A percentile compares a stretch with the other conserved stretches of the same genome.
These are phyloP conservation scores for Machaerirhynchus nigripectus DNA, from an alignment of 2,113 vertebrate species.

Conservation along the genomic window DNA sequence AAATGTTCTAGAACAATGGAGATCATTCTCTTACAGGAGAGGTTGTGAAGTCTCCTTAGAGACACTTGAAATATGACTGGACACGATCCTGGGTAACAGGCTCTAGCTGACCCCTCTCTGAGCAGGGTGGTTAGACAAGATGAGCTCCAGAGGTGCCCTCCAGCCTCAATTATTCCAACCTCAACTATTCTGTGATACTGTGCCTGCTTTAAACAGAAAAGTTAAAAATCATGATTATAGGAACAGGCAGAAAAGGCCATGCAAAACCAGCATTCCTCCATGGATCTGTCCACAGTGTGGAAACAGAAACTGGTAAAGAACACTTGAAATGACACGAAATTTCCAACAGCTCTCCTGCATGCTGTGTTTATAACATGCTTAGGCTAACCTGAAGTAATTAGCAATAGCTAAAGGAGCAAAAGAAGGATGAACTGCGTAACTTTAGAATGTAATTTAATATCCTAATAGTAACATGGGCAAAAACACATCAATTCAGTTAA, in stretches of 20 bases:
- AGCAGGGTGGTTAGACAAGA: not conserved
- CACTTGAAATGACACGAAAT: not conserved
- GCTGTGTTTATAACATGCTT: not conserved
- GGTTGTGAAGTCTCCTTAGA: not conserved
- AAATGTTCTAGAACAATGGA: not conserved
- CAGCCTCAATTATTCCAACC: not conserved
- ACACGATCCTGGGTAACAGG: fast-evolving
- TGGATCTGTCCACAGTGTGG: fast-evolving
- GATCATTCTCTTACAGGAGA: not conserved
- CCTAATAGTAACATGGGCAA: not conserved
- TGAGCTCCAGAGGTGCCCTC: not conserved
- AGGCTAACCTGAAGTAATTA: not conserved
- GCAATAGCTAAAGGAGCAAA: not conserved
- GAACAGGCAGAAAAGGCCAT: not conserved
- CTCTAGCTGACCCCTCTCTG: not conserved
- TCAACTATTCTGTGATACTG: not conserved
- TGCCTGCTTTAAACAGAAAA: not conserved
- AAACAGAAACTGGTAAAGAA: not conserved
- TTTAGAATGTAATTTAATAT: not conserved
- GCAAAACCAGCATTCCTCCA: not conserved
- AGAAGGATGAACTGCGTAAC: not conserved
- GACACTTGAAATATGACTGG: not conserved
- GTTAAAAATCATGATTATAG: not conserved
- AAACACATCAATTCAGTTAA: not conserved
- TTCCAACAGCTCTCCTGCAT: not conserved